A percentile compares a stretch with the other conserved stretches of the same genome.
Conservation (phyloP, 2,113 vertebrate genomes). For the Bettongia penicillata region DNA sequence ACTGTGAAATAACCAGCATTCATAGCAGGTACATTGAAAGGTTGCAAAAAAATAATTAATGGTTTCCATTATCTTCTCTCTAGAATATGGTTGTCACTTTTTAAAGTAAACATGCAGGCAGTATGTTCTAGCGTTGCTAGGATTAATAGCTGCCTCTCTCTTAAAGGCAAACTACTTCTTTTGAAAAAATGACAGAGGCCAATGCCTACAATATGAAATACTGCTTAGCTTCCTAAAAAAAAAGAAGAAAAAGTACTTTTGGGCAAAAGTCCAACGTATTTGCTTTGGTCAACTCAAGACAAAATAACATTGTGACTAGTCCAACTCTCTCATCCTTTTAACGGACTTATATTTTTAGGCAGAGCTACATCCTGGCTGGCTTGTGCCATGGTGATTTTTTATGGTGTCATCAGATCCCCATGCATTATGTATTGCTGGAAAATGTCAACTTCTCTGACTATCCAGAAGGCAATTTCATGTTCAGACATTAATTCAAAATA, state of each 20-base stretch:
- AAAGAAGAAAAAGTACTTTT: slow-evolving; percentile 13
- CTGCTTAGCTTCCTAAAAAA: neutral
- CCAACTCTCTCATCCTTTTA: slow-evolving; percentile 21
- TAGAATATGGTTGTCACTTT: neutral
- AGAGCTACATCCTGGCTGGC: slow-evolving; percentile 17
- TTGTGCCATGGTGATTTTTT: slow-evolving; percentile 44
- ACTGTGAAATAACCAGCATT: neutral
- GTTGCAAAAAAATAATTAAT: neutral
- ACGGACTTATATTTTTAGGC: neutral
- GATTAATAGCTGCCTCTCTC: neutral
- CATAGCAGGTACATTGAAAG: neutral
- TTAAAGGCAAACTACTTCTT: slow-evolving; percentile 28
- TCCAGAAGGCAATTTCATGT: slow-evolving; percentile 49
- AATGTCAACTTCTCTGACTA: slow-evolving; percentile 49
- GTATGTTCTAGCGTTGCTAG: neutral
- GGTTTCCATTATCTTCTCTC: neutral
- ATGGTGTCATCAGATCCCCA: slow-evolving; percentile 30
- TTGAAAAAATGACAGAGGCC: neutral
- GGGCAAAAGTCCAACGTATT: neutral
- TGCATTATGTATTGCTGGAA: slow-evolving; percentile 42
- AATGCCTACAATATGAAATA: slow-evolving; percentile 7
- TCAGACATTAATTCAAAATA: slow-evolving; percentile 61
- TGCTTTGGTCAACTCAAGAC: neutral
- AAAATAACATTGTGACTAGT: slow-evolving; percentile 43
- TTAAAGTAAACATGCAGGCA: neutral